Base-by-base conservation (phyloP, 2,113 vertebrate species). In the Ceratotherium simum region DNA sequence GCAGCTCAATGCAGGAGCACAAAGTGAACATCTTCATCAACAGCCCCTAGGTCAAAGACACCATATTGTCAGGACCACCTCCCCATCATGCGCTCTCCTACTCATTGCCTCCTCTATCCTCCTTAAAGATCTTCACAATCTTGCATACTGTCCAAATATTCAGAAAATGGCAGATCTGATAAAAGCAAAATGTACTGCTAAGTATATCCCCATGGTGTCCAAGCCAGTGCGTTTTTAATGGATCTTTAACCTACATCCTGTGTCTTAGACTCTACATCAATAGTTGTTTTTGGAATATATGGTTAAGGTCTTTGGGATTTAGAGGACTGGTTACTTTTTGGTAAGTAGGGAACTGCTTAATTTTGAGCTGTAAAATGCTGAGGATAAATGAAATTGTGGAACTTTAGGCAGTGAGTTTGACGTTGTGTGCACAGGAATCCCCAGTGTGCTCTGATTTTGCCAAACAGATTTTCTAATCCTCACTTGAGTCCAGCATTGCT, bases 351-450 rank as follows among this genome's bases (percentile, higher is more conserved):
- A 82, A 87, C 25, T 64, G 69, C 16, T 91, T 73, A 76, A n/a
- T 93, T 80, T 65, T 94, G 21, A 95, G 58, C 14, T 92, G 20
- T 29, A 60, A 93, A 90, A 83, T 89, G 2, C 70, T 90, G n/a
- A 92, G 60, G 27, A 51, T 33, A 94, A 90, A 67, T 85, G 46
- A 87, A 97, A 64, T 36, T 72, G 29, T 91, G 42, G 33, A 76
- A 72, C 48, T 39, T 82, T 56, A 51, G 20, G 60, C 36, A 96
- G 65, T 64, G 64, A n/a, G 4, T 82, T 82, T 92, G 78, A 91
- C 31, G 56, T 39, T 29, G 58, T 79, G 39, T 72, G 31, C 13
- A 27, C 4, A 84, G 31, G 33, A 89, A 60, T 54, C 1, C 3
- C 8, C 54, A 48, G 31, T 65, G 29, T 76, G 42, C 20, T 85